Evolutionary conservation across 2,113 vertebrate species (phyloP), one percentile per base, ranked within the genome.

Genomic region (Lagopus leucura): DNA sequence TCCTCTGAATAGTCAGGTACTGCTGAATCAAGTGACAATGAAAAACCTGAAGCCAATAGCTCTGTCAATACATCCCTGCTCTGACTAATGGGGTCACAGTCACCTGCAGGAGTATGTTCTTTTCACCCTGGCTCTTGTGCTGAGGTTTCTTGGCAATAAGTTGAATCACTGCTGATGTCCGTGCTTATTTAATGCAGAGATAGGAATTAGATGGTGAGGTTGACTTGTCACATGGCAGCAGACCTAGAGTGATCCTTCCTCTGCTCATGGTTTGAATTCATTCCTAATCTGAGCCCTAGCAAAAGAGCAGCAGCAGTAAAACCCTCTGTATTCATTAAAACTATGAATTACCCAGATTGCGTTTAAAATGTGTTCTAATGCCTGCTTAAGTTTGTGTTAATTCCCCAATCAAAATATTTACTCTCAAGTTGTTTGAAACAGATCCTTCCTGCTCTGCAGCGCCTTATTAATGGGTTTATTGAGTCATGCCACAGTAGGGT

Each of bases 251-350:
- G 72, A 61, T 15, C 71, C 34, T 69, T 72, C 80, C 48, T 63
- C 3, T 3, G 0, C 28, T 24, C 10, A 19, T 30, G 40, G 55
- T 7, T 61, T 30, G 5, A 21, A 3, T 58, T 67, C 2, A 8
- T 57, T 75, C 32, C 89, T 54, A 22, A 32, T 65, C 70, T 42
- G 52, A 13, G 27, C 76, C 50, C 28, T 15, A 3, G 52, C 52
- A 52, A 79, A 43, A 10, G 25, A 8, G 48, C 80, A 89, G 42
- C 58, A 75, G 7, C 16, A 50, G 42, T 40, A 16, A 64, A 91
- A 30, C 24, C 45, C 20, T 81, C 34, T 32, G 57, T 52, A 42
- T 38, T 32, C 32, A 8, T 28, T 14, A 52, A 67, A 83, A 86
- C 80, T 7, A 5, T 16, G 15, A 58, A 38, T 61, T 28, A 40